Base-by-base conservation (phyloP, 2,888 invertebrate genomes). In the Altica lythri region DNA sequence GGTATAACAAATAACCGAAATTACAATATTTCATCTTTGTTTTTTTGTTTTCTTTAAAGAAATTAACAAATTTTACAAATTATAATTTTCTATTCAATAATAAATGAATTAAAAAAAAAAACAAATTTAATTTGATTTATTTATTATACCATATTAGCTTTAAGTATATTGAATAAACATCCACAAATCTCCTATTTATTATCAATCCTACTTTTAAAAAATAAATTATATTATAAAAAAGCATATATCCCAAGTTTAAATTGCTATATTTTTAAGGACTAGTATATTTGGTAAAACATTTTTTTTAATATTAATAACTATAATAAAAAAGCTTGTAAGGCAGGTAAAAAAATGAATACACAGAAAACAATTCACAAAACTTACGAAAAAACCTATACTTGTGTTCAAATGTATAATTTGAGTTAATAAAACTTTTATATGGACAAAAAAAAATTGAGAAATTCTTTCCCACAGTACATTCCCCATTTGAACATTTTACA, bases 241-340 rank as follows among this genome's bases (percentile, higher is more conserved):
- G 57, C 57, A 60, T 47, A 53, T 57, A 45, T 29, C 17, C 52
- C 53, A 53, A 51, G 44, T 44, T 46, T 40, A 47, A 56, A 43
- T 18, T 32, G 54, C 55, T 58, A 58, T 57, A 35, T 55, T 40
- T 46, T 35, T 49, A 55, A 49, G 40, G 61, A 61, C 61, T 61
- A 61, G 61, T 61, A 53, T 61, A 57, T 59, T 61, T 61, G 61
- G 61, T 61, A 61, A 61, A 61, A 57, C 49, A 49, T 61, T 37
- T 35, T 38, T 38, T 46, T 48, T 49, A 46, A 53, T 53, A 43
- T 46, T 51, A 38, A 40, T 53, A 49, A 54, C n/a, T n/a, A n/a
- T n/a, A 54, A 60, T 25, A 18, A 40, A 40, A 22, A 40, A 40
- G 10, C 35, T 35, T 17, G 9, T 2, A 34, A 40, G 25, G 2